Base-by-base conservation (phyloP, 2,797 vertebrate species). In the Sebastes alutus region DNA sequence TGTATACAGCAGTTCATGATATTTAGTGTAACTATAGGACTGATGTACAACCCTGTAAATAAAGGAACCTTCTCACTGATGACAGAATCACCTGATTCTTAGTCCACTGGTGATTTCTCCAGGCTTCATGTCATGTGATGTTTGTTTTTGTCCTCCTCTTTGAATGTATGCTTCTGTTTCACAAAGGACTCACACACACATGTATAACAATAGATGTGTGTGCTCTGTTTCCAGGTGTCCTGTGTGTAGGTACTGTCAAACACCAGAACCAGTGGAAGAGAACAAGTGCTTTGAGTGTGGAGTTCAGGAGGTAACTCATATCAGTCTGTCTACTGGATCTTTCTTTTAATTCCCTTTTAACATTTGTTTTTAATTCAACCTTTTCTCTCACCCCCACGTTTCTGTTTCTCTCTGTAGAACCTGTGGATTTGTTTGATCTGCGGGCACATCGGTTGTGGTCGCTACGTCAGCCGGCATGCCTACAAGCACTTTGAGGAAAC, bases 401-500 rank as follows among this genome's bases (percentile, higher is more conserved):
- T 0, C 3, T 9, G 3, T 35, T 4, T 6, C 0, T 4, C 33
- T n/a, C 42, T 59, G 10, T 86, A 99, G 98, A 99, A 99, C 90
- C 95, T 99, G 73, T 99, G 98, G 98, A 99, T 99, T 83, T 99
- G 98, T 82, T 92, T 99, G 80, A 99, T 99, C 87, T 99, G 98
- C 1, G 98, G 98, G 0, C 98, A 99, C 94, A 99, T 99, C 13
- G 98, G 98, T 23, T 99, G 98, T 1, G 98, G 98, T 0, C 97
- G 98, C 22, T 99, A 99, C 4, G 97, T 99, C 6, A 99, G 98
- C 60, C 97, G 97, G 7, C 98, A 99, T 3, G 98, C 98, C 5
- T 97, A 99, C 94, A 99, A 98, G 83, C 98, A 99, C 95, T 99
- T 99, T 60, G 98, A 99, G 91, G 98, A 99, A 80, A 99, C 99